phyloP scores from a whole-genome alignment of 1,140 invertebrate genomes.

The Arion vulgaris region DNA sequence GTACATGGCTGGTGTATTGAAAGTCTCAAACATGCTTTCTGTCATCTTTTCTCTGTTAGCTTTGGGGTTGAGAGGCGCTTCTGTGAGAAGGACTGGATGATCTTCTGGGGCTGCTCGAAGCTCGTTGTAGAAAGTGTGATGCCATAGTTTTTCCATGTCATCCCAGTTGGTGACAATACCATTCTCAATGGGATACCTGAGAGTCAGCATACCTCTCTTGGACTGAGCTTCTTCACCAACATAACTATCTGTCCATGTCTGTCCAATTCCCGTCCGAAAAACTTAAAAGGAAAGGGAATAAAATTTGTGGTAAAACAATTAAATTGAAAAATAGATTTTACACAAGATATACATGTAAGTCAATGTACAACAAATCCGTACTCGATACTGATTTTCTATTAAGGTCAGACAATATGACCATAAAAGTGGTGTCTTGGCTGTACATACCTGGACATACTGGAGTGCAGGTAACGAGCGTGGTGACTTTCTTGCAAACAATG shows the following conservation, averaged over 20 bases:
- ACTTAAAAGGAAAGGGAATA: too few species aligned
- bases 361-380: too few species aligned
- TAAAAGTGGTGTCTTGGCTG: too few species aligned
- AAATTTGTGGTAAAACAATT: too few species aligned
- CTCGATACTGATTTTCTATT: too few species aligned
- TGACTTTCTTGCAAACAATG: too few species aligned
- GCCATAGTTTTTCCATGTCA: constrained; percentile 52
- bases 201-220: constrained; percentile 18
- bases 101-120: constrained; percentile 11
- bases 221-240: constrained; percentile 77
- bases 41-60: constrained; percentile 71
- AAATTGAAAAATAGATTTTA: too few species aligned
- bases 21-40: constrained; percentile 68
- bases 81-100: constrained; percentile 44
- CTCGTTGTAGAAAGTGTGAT: constrained; percentile 19
- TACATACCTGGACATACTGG: too few species aligned
- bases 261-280: constrained; percentile 29
- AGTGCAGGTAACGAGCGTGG: too few species aligned
- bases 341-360: too few species aligned
- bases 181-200: constrained; percentile 24
- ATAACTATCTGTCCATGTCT: constrained; percentile 74
- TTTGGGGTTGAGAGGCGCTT: constrained; percentile 16
- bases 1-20: constrained; percentile 93
- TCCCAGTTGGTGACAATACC: constrained; percentile 28
- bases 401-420: too few species aligned